phyloP scores from a whole-genome alignment of 2,797 vertebrate species.

The Balearica regulorum region DNA sequence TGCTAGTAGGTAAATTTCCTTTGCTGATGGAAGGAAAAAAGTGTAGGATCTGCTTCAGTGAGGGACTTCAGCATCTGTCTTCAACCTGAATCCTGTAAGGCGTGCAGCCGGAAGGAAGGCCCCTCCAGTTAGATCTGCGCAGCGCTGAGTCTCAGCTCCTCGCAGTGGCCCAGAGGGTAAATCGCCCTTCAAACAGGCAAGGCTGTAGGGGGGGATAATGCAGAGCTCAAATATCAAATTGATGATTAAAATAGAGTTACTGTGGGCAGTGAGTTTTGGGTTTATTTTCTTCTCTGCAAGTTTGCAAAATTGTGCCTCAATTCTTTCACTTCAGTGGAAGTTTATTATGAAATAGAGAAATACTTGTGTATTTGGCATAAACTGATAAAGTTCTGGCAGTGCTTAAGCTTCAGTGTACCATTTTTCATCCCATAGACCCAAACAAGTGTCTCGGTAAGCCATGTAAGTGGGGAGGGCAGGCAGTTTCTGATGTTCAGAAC shows the following conservation, averaged over 20 bases:
- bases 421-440: neutral
- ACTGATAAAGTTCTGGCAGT: neutral
- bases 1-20: neutral
- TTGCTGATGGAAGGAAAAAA: neutral
- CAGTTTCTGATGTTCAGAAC: neutral
- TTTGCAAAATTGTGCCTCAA: neutral
- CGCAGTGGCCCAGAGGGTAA: neutral
- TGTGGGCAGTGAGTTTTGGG: rapidly evolving
- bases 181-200: neutral
- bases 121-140: neutral
- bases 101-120: neutral
- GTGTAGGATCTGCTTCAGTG: neutral
- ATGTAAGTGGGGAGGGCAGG: rapidly evolving
- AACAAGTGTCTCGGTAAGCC: neutral
- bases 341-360: neutral
- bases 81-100: neutral
- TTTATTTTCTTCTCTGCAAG: neutral
- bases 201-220: neutral
- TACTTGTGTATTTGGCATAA: neutral
- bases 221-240: neutral
- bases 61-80: neutral
- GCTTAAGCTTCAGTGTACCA: neutral
- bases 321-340: neutral
- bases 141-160: neutral
- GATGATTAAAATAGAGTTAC: neutral